Evolutionary conservation across 1,140 invertebrate species (phyloP), one percentile per base, ranked within the genome.

Genomic region (Zaprionus tsacasi): DNA sequence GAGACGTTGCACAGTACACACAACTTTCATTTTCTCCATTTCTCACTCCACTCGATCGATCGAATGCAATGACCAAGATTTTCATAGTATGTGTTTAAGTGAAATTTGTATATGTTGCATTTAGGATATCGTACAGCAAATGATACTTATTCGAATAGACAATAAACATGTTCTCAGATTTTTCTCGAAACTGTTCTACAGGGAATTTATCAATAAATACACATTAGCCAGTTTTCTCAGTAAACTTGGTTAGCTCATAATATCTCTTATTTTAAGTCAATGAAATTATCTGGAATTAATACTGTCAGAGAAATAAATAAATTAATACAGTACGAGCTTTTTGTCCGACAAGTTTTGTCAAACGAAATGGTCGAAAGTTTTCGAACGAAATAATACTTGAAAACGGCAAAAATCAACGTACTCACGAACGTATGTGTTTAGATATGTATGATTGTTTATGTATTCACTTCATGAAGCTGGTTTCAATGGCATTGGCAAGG

Each of bases 21-120:
- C 73, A 88, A 89, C 83, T 88, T 88, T 88, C 85, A 83, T 88
- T 88, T 88, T 74, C 80, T 68, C 80, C n/a, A 15, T 45, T 45
- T 43, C 40, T 43, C 81, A 70, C 38, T 63, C 40, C 50, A 40
- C 63, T 74, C 57, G 45, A 60, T 74, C 57, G 45, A 60, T 64
- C 35, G 36, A 50, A 11, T 50, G 15, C 35, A 56, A 21, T 6
- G 3, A 57, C 5, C 3, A 11, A 43, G 63, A 43, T 70, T 64
- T 36, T 56, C 50, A 30, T 67, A 38, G 30, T 25, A 10, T 17
- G 45, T 55, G 36, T 13, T 45, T 33, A 70, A 35, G 40, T 40
- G 63, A 70, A 75, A 68, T 59, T 75, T 36, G 43, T 64, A 64
- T 75, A 75, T 54, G 59, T 75, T 64, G 59, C 43, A 58, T 27